A percentile compares a stretch with the other conserved stretches of the same genome.
Evolutionary conservation across 2,113 vertebrate species (phyloP).

Genomic region (Dasyornis broadbenti): DNA sequence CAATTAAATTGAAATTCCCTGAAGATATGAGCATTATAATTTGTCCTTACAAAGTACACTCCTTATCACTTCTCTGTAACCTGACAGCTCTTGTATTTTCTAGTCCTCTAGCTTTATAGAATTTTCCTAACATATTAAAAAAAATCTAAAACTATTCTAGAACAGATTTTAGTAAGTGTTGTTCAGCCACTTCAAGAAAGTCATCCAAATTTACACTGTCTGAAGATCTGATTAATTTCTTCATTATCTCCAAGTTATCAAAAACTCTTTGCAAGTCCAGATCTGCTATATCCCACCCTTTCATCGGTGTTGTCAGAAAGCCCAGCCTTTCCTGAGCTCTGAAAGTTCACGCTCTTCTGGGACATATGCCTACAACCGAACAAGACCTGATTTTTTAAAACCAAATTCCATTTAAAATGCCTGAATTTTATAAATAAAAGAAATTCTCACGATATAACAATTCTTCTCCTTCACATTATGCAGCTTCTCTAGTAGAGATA

Average conservation of each 20-base stretch:
- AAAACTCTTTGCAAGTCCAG: neutral
- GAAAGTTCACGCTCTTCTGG: neutral
- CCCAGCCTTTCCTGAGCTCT: neutral
- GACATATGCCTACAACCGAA: neutral
- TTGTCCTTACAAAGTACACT: neutral
- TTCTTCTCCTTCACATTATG: neutral
- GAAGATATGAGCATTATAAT: neutral
- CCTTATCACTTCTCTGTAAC: neutral
- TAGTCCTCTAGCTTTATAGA: neutral
- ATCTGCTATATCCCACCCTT: neutral
- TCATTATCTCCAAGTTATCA: neutral
- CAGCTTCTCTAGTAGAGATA: neutral
- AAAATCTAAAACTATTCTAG: neutral
- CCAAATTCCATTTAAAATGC: neutral
- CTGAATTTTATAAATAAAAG: neutral
- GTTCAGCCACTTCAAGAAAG: neutral
- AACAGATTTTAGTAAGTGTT: neutral
- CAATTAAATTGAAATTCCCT: slow-evolving; percentile 10
- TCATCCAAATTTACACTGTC: neutral
- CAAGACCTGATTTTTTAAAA: neutral
- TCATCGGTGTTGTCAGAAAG: neutral
- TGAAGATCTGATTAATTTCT: neutral
- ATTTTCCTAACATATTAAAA: neutral
- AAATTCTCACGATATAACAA: neutral
- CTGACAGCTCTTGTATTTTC: neutral